Percentiles rank a stretch among this genome's conserved stretches.
Conservation (phyloP, 1,140 invertebrate species). For the Lutraria rhynchaena region DNA sequence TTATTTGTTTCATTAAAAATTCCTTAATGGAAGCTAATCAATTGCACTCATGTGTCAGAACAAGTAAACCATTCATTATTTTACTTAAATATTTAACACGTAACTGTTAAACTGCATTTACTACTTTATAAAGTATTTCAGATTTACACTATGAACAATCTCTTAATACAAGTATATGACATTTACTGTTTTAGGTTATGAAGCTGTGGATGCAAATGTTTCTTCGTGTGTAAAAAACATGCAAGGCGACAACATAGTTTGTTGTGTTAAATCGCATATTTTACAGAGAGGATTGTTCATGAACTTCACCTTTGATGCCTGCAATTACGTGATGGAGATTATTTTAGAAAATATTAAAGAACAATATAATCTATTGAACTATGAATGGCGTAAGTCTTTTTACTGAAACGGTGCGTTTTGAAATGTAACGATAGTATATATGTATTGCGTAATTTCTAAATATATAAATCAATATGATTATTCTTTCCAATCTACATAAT, state of each 20-base stretch:
- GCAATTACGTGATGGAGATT: conserved; percentile 7
- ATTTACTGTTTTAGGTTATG: neutral
- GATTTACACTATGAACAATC: neutral
- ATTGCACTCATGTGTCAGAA: neutral
- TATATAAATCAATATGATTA: neutral
- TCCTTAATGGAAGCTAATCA: neutral
- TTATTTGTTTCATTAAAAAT: no score
- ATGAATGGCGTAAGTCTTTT: conserved; percentile 23
- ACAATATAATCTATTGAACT: conserved; percentile 1
- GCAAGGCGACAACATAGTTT: neutral
- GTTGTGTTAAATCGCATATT: conserved; percentile 25
- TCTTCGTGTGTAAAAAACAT: conserved; percentile 9
- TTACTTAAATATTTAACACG: neutral
- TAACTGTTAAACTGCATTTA: neutral
- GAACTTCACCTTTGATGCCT: conserved; percentile 18
- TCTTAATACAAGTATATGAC: neutral
- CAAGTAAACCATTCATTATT: neutral
- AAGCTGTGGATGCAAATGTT: neutral
- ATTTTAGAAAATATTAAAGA: conserved; percentile 31
- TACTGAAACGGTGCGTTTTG: neutral
- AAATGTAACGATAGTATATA: neutral
- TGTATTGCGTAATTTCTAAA: neutral
- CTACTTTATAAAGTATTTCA: neutral
- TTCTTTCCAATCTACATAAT: neutral
- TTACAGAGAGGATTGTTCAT: conserved; percentile 12